Percentiles rank a stretch among this genome's conserved stretches.
phyloP scores from a whole-genome alignment of 2,797 vertebrate genomes.

The Craterocephalus amniculus region DNA sequence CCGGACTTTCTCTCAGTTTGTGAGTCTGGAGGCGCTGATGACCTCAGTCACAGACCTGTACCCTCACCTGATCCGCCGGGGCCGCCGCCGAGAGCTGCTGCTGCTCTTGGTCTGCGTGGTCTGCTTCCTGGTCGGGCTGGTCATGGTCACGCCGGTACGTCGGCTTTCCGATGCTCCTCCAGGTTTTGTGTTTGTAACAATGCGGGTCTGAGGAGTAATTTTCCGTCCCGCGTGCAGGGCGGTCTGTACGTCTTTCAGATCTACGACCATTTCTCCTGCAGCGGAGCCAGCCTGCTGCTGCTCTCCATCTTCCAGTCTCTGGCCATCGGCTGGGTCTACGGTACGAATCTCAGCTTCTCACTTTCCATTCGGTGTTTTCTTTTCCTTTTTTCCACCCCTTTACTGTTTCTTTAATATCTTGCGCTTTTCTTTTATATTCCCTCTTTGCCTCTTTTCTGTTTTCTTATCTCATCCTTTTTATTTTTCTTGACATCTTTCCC shows the following conservation, averaged over 20 bases:
- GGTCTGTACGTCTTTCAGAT: conserved; percentile 95
- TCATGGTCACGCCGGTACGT: conserved; percentile 90
- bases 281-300: conserved; percentile 89
- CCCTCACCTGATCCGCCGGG: conserved; percentile 84
- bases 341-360: conserved; percentile 69
- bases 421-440: too few species aligned
- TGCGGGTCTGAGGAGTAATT: not conserved
- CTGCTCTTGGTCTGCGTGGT: conserved; percentile 83
- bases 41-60: conserved; percentile 90
- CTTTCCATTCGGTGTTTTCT: not conserved
- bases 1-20: conserved; percentile 81
- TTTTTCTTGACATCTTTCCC: not conserved
- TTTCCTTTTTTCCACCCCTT: not conserved
- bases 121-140: conserved; percentile 88
- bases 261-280: conserved; percentile 92
- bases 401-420: not conserved
- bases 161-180: not conserved
- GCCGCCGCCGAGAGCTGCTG: conserved; percentile 86
- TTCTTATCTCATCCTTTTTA: not conserved
- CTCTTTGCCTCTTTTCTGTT: too few species aligned
- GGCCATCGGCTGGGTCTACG: conserved; percentile 92
- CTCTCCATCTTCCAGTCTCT: conserved; percentile 90
- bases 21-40: conserved; percentile 93
- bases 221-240: conserved; percentile 75
- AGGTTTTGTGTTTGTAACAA: not conserved